These are phyloP conservation scores for Baccha elongata DNA, from an alignment of 2,888 invertebrate species.

Conservation along the genomic window DNA sequence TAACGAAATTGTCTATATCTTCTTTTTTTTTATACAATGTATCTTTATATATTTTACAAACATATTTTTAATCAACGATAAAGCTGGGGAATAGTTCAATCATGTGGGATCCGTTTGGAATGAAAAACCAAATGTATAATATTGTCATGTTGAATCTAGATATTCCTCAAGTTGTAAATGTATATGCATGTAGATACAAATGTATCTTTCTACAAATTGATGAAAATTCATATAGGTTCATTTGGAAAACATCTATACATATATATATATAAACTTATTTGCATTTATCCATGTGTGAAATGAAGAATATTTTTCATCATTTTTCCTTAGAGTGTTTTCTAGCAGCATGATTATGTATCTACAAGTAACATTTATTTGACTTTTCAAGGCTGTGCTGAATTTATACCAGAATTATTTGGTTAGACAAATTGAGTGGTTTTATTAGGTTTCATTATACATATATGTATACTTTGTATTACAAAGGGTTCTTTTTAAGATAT, in stretches of 20 bases:
- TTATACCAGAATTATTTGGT: not conserved
- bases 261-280: not conserved
- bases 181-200: not conserved
- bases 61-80: constrained; percentile 61
- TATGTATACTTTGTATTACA: too few relatives aligned
- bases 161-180: not conserved
- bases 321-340: constrained; percentile 14
- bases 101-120: constrained; percentile 23
- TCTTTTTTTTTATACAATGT: not conserved
- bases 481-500: too few relatives aligned
- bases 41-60: not conserved
- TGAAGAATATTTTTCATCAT: constrained; percentile 11
- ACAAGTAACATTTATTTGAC: not conserved
- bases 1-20: constrained; percentile 10
- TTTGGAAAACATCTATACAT: not conserved
- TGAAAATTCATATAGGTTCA: not conserved
- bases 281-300: constrained; percentile 16
- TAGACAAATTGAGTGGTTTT: not conserved
- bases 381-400: not conserved
- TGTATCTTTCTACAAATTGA: not conserved
- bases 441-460: too few relatives aligned
- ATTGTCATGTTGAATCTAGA: not conserved
- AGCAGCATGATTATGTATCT: not conserved
- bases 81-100: constrained; percentile 48
- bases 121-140: constrained; percentile 16